phyloP scores from a whole-genome alignment of 2,888 invertebrate species.

The Tricholauxania praeusta region DNA sequence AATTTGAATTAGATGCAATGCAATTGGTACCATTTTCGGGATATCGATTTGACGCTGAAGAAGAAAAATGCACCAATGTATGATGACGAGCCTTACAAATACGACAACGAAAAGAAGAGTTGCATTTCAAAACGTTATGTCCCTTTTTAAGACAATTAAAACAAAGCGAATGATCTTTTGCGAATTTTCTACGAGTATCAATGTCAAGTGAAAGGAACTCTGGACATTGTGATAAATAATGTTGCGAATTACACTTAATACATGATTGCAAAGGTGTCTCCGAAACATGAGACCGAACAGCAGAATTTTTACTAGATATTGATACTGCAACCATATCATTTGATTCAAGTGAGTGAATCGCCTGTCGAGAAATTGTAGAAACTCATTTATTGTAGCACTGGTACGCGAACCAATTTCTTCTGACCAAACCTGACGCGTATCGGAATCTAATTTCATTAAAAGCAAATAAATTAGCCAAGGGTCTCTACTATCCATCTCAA shows the following conservation, averaged over 20 bases:
- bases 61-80: conserved; percentile 12
- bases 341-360: not conserved
- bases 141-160: conserved; percentile 29
- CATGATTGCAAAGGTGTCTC: not conserved
- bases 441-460: not conserved
- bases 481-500: conserved; percentile 25
- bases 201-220: not conserved
- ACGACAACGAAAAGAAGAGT: conserved; percentile 1
- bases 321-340: not conserved
- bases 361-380: not conserved
- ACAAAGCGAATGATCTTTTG: conserved; percentile 15
- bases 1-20: not conserved
- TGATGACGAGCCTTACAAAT: conserved; percentile 21
- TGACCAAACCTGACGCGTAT: conserved; percentile 4
- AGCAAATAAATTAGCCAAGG: conserved; percentile 28
- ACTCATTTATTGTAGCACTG: not conserved
- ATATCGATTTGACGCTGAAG: not conserved
- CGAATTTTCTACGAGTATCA: conserved; percentile 11
- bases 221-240: conserved; percentile 2
- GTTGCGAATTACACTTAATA: conserved; percentile 6
- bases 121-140: conserved; percentile 10
- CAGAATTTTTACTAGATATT: not conserved
- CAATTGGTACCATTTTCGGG: not conserved
- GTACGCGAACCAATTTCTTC: conserved; percentile 3
- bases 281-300: not conserved